A percentile compares a stretch with the other conserved stretches of the same genome.
Conservation (phyloP, 2,888 invertebrate species). For the Drosophila antonietae region DNA sequence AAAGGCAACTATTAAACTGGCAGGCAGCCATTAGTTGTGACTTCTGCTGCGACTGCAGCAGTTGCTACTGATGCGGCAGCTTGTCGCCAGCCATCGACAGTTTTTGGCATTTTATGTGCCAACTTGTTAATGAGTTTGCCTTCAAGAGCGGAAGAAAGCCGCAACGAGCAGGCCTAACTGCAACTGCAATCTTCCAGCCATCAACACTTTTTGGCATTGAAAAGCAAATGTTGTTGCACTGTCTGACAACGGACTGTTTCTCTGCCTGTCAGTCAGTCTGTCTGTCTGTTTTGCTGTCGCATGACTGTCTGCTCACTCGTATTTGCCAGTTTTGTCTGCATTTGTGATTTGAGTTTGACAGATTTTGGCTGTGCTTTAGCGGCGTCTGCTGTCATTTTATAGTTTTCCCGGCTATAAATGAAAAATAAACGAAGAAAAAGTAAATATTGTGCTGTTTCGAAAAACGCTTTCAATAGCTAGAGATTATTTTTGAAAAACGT, state of each 20-base stretch:
- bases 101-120: conserved; percentile 70
- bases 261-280: conserved; percentile 10
- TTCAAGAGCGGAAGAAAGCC: conserved; percentile 20
- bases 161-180: conserved; percentile 33
- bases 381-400: conserved; percentile 25
- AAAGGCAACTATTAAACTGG: conserved; percentile 61
- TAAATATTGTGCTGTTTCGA: conserved; percentile 2
- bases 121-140: conserved; percentile 76
- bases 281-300: conserved; percentile 23
- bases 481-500: no score
- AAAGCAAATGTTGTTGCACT: conserved; percentile 43
- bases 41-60: not conserved
- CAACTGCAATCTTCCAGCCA: conserved; percentile 44
- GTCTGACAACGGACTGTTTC: conserved; percentile 22
- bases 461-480: conserved; percentile 6
- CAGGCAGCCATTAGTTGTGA: conserved; percentile 71
- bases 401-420: conserved; percentile 26
- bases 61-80: conserved; percentile 56
- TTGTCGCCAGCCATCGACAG: conserved; percentile 69
- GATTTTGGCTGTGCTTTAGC: conserved; percentile 59
- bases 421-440: conserved; percentile 2
- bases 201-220: conserved; percentile 54
- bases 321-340: conserved; percentile 67
- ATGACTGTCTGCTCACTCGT: conserved; percentile 35
- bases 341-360: conserved; percentile 70